phyloP scores from a whole-genome alignment of 2,113 vertebrate species.

The Potamarius usumacintae region DNA sequence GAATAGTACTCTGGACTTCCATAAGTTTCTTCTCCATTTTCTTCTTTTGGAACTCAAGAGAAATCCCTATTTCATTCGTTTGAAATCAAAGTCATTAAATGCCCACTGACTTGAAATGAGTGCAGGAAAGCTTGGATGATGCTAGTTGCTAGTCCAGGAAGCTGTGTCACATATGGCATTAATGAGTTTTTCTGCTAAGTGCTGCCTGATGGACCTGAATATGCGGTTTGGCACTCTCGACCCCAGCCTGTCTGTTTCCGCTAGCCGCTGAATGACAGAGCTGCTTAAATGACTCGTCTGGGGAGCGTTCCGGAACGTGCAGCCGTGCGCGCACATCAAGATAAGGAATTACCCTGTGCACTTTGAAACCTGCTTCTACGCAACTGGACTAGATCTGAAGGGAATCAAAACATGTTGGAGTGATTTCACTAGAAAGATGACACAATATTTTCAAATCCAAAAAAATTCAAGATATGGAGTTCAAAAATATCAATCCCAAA shows the following conservation, averaged over 20 bases:
- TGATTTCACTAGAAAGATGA: neutral
- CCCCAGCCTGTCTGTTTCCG: slow-evolving; percentile 47
- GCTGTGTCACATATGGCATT: slow-evolving; percentile 40
- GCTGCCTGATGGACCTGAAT: slow-evolving; percentile 44
- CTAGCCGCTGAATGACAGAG: slow-evolving; percentile 47
- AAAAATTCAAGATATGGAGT: neutral
- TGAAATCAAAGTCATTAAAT: slow-evolving; percentile 6
- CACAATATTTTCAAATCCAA: no score
- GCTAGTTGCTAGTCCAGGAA: slow-evolving; percentile 37
- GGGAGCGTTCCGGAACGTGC: slow-evolving; percentile 29
- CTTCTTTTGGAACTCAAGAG: neutral
- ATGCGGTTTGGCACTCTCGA: slow-evolving; percentile 46
- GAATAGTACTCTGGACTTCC: neutral
- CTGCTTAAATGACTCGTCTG: slow-evolving; percentile 41
- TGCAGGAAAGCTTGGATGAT: neutral
- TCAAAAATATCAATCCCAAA: neutral
- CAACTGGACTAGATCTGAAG: neutral
- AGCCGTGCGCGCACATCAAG: slow-evolving; percentile 31
- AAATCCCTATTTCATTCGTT: neutral
- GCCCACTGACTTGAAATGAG: neutral
- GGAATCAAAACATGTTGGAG: neutral
- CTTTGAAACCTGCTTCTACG: neutral
- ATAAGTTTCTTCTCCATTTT: neutral
- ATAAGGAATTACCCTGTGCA: slow-evolving; percentile 33
- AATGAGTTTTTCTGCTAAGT: slow-evolving; percentile 52